A percentile compares a stretch with the other conserved stretches of the same genome.
phyloP scores from a whole-genome alignment of 2,797 vertebrate species.

The Huso huso region DNA sequence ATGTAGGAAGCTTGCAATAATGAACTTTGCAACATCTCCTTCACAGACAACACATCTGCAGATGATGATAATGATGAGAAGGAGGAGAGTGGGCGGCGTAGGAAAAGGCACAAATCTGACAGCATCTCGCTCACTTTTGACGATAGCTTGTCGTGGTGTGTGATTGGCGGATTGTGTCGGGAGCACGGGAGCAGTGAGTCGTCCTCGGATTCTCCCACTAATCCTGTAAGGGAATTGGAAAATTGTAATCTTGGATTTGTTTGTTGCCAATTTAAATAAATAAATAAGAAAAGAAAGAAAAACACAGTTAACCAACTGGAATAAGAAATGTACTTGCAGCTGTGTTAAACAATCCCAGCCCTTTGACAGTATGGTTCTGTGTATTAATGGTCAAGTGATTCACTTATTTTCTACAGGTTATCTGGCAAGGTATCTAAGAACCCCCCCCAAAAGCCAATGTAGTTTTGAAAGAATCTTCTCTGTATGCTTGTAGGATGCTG shows the following conservation, averaged over 20 bases:
- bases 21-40: background rate
- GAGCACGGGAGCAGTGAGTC: conserved; percentile 76
- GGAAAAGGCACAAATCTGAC: conserved; percentile 85
- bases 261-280: no score
- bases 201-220: conserved; percentile 67
- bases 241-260: no score
- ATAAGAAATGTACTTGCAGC: no score
- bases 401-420: background rate
- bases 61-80: conserved; percentile 53
- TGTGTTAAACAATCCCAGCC: no score
- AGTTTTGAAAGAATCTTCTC: conserved; percentile 6
- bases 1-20: no score
- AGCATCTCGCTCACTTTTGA: conserved; percentile 90
- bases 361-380: no score
- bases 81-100: conserved; percentile 47
- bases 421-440: background rate
- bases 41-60: conserved; percentile 46
- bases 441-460: no score
- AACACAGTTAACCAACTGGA: no score
- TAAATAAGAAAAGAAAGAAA: no score
- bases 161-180: conserved; percentile 74
- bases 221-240: conserved; percentile 56
- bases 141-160: conserved; percentile 83
- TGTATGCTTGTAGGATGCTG: conserved; percentile 51
- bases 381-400: no score